Base-by-base conservation (phyloP, 2,113 vertebrate species). In the Abramis brama region DNA sequence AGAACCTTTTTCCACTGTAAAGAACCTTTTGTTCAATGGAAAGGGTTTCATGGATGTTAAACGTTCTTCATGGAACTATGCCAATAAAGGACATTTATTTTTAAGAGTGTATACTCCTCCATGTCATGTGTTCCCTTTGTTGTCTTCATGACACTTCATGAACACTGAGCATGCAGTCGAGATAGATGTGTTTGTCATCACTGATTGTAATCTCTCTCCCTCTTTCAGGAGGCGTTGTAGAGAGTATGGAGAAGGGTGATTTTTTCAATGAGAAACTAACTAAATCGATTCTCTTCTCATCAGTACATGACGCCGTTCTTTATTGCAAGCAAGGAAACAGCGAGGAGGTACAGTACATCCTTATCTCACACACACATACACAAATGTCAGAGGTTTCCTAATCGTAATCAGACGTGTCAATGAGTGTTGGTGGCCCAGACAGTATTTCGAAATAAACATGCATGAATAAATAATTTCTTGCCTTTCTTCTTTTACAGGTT, bases 201-300 rank as follows among this genome's bases (percentile, higher is more conserved):
- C 1, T 71, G 10, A 47, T 85, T 79, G 12, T 57, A 60, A 27
- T 60, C 17, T 76, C n/a, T 60, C 15, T 60, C 15, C 64, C 68
- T 82, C 11, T 2, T 23, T 52, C 33, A 88, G 97, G 97, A 45
- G 1, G 93, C 0, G 95, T 98, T 62, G 87, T 97, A 3, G 30
- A 93, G 30, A 96, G 95, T 92, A 92, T 99, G 50, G 96, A 98
- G 86, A 89, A 83, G 0, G 96, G 96, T 52, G 93, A 95, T 52
- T 98, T 98, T 92, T 98, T 99, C 79, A 95, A 92, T 4, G 92
- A 95, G 0, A 91, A 92, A 60, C 93, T 98, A 91, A 97, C 96
- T 55, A 98, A 97, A 91, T 92, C 93, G 36, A 94, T 93, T 70
- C 92, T 99, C 84, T 99, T 99, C 86, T 92, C 94, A 77, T 94